A percentile compares a stretch with the other conserved stretches of the same genome.
Evolutionary conservation across 2,888 invertebrate species (phyloP).

Genomic region (Idaea aversata): DNA sequence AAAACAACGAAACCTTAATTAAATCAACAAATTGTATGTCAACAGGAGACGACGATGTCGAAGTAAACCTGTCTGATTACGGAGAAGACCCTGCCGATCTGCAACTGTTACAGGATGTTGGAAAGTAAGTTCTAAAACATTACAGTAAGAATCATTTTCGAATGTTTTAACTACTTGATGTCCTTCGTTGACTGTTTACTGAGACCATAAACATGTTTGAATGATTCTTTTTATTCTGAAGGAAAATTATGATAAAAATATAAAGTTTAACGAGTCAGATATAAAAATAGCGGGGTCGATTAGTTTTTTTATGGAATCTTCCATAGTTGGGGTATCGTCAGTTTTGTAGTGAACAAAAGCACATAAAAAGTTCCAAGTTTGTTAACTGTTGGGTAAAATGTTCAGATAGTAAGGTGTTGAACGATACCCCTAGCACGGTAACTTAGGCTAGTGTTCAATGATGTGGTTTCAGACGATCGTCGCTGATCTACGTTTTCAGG

Average conservation of each 20-base stretch:
- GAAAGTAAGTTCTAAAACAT: conserved; percentile 81
- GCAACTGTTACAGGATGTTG: conserved; percentile 83
- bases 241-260: conserved; percentile 17
- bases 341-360: not conserved
- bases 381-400: not conserved
- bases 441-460: conserved; percentile 73
- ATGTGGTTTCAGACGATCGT: conserved; percentile 89
- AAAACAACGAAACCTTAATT: too few species aligned
- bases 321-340: not conserved
- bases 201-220: conserved; percentile 8
- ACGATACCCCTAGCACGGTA: conserved; percentile 36
- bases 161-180: conserved; percentile 3
- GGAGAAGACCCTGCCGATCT: conserved; percentile 84
- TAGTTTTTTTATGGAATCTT: not conserved
- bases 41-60: conserved; percentile 75
- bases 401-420: not conserved
- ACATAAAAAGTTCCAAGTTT: not conserved
- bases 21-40: conserved; percentile 22
- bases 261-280: conserved; percentile 16
- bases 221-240: conserved; percentile 19
- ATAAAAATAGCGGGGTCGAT: not conserved
- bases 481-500: conserved; percentile 92
- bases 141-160: conserved; percentile 8
- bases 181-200: conserved; percentile 13
- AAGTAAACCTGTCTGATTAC: conserved; percentile 78